A percentile compares a stretch with the other conserved stretches of the same genome.
phyloP scores from a whole-genome alignment of 2,113 vertebrate genomes.

The Cyphomyrus discorhynchus region DNA sequence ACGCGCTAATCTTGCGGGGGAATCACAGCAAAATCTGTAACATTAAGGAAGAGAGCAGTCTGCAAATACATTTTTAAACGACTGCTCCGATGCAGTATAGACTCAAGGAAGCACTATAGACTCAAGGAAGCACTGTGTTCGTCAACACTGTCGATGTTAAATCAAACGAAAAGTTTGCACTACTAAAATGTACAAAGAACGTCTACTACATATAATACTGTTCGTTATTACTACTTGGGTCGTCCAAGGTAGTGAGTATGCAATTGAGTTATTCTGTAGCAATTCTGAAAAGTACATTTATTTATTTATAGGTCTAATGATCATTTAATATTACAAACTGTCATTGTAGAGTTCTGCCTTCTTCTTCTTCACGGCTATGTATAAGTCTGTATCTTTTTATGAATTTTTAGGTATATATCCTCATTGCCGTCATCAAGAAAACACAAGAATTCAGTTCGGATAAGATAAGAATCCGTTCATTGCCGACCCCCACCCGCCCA shows the following conservation, averaged over 20 bases:
- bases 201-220: neutral
- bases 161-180: neutral
- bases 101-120: neutral
- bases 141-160: neutral
- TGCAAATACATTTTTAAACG: neutral
- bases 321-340: neutral
- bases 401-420: neutral
- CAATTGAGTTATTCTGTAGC: neutral
- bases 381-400: neutral
- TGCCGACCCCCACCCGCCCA: neutral
- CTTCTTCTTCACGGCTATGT: neutral
- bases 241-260: neutral
- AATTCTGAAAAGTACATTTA: neutral
- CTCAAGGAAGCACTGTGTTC: neutral
- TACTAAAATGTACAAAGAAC: neutral
- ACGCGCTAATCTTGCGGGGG: neutral
- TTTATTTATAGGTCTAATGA: neutral
- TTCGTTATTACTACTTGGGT: neutral
- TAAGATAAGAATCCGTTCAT: neutral
- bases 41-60: neutral
- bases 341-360: neutral
- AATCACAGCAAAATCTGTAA: neutral
- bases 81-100: neutral
- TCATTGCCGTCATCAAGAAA: neutral
- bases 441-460: neutral